Evolutionary conservation across 2,113 vertebrate genomes (phyloP).

Genomic region (Loxodonta africana): DNA sequence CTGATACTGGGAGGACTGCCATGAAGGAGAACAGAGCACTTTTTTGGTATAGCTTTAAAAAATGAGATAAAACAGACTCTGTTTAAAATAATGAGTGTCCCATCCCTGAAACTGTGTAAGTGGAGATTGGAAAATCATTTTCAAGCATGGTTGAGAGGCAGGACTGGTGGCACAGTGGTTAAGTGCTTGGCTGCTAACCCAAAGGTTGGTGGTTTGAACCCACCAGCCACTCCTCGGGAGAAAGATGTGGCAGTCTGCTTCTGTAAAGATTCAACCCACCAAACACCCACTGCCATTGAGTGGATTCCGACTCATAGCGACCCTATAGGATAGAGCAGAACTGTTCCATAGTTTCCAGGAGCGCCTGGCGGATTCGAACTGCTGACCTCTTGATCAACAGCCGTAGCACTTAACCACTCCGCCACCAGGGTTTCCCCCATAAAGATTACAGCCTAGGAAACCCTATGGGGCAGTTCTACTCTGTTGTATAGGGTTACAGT

Average conservation of each 20-base stretch:
- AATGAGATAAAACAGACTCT: not conserved
- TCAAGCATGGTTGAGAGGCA: not conserved
- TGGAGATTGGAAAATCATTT: not conserved
- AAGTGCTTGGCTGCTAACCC: not conserved
- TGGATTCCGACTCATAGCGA: no score
- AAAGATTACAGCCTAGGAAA: not conserved
- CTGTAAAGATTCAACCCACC: not conserved
- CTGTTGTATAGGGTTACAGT: not conserved
- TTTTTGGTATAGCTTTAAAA: not conserved
- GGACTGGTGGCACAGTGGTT: not conserved
- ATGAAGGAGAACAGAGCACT: not conserved
- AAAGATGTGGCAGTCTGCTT: not conserved
- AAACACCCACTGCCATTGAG: no score
- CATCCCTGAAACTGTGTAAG: not conserved
- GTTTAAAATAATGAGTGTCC: not conserved
- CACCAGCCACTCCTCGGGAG: not conserved
- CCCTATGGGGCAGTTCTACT: not conserved
- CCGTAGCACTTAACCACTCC: no score
- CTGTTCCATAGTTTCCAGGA: no score
- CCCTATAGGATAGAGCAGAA: no score
- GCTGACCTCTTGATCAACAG: no score
- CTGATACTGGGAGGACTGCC: not conserved
- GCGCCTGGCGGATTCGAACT: no score
- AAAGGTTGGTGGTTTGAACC: not conserved
- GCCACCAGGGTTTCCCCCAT: not conserved